These are phyloP conservation scores for Seladonia tumulorum DNA, from an alignment of 2,888 invertebrate genomes.

Conservation along the genomic window DNA sequence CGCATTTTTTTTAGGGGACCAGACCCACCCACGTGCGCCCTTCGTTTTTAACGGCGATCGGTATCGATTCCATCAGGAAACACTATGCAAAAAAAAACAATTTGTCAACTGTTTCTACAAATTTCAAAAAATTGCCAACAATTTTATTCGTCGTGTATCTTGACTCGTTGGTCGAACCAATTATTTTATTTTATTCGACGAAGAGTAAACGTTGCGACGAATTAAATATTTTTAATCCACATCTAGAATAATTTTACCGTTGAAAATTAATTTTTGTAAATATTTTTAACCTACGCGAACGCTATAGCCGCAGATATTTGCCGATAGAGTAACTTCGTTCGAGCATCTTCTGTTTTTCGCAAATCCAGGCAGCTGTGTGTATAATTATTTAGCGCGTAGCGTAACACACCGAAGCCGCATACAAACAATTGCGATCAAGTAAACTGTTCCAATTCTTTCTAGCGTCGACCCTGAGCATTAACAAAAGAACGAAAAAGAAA, in stretches of 20 bases:
- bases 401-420: neutral
- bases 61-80: neutral
- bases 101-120: neutral
- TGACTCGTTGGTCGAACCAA: too few relatives aligned
- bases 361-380: neutral
- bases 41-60: neutral
- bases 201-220: too few relatives aligned
- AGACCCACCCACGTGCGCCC: neutral
- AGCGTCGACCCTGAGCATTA: neutral
- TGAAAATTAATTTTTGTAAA: neutral
- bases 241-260: too few relatives aligned
- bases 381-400: neutral
- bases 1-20: neutral
- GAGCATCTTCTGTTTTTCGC: neutral
- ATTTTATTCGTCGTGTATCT: too few relatives aligned
- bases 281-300: neutral
- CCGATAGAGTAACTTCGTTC: neutral
- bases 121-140: too few relatives aligned
- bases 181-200: too few relatives aligned
- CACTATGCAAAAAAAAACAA: neutral
- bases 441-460: neutral
- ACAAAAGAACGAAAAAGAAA: neutral
- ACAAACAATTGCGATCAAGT: constrained; percentile 24
- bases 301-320: neutral
- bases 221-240: too few relatives aligned